phyloP scores from a whole-genome alignment of 2,113 vertebrate species.

The Psittacula cyanocephala region DNA sequence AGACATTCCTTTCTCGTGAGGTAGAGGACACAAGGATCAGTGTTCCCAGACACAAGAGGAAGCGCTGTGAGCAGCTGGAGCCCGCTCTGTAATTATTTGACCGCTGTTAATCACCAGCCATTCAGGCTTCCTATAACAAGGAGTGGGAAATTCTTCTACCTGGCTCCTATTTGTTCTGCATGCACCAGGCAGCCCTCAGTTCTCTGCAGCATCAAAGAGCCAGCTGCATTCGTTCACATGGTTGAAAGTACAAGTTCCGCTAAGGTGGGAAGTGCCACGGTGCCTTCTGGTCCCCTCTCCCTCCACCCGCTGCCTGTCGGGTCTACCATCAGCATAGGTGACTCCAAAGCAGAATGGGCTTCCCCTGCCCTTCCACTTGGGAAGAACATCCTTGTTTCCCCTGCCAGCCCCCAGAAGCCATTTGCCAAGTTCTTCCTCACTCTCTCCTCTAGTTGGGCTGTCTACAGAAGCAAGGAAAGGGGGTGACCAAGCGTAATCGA shows the following conservation, averaged over 20 bases:
- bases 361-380: background rate
- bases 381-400: background rate
- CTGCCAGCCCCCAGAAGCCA: background rate
- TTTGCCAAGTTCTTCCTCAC: background rate
- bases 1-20: constrained; percentile 55
- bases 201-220: background rate
- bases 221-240: background rate
- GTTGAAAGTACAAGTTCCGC: background rate
- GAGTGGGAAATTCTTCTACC: background rate
- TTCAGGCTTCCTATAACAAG: background rate
- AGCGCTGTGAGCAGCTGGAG: background rate
- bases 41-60: constrained; percentile 32
- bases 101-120: background rate
- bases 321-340: background rate
- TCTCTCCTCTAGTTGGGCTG: background rate
- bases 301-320: fast-evolving
- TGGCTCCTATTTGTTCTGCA: background rate
- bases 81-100: constrained; percentile 5
- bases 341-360: background rate
- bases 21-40: background rate
- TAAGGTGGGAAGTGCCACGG: background rate
- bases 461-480: background rate
- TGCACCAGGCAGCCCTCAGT: background rate
- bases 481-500: background rate
- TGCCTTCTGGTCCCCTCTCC: background rate